Base-by-base conservation (phyloP, 2,888 invertebrate species). In the Eupithecia subfuscata region DNA sequence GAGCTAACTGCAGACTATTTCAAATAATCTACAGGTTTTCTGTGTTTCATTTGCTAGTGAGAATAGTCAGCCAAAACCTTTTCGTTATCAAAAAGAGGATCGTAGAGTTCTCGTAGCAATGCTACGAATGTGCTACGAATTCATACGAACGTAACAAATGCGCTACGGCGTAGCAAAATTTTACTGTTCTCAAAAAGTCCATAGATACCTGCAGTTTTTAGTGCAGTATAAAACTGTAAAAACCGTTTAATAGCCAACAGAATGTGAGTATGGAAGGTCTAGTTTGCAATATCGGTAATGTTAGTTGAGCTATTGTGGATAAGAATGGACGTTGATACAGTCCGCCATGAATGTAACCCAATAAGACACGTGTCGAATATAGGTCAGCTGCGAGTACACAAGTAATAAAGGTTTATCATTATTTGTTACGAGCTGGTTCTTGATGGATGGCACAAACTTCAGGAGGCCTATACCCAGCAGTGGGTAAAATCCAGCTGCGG, bases 161-260 rank as follows among this genome's bases (percentile, higher is more conserved):
- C 18, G 60, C 72, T 73, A 70, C 72, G 69, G 65, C 69, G 75
- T 75, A 72, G 72, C 52, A 71, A 52, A n/a, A 40, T 43, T 52
- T 64, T 14, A 25, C 12, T 60, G 12, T 25, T 60, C 22, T 56
- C 2, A 56, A 5, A 56, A 25, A 22, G 11, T 48, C 18, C 8
- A n/a, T 18, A 48, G 48, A 18, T 48, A 48, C 18, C 48, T 48
- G 48, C 18, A 48, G 48, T 56, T 56, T 22, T 18, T 56, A 56
- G 56, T 22, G 48, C 18, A 52, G n/a, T 6, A 52, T 9, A 52
- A n/a, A 18, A 52, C 18, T 52, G 48, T 6, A 45, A 16, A 43
- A 43, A 43, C 12, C 4, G 8, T 43, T 12, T 2, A 43, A 43
- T 43, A 43, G 14, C 40, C 40, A 40, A 40, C 40, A 40, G 9